These are phyloP conservation scores for Microctonus brassicae DNA, from an alignment of 2,888 invertebrate genomes.

Conservation along the genomic window DNA sequence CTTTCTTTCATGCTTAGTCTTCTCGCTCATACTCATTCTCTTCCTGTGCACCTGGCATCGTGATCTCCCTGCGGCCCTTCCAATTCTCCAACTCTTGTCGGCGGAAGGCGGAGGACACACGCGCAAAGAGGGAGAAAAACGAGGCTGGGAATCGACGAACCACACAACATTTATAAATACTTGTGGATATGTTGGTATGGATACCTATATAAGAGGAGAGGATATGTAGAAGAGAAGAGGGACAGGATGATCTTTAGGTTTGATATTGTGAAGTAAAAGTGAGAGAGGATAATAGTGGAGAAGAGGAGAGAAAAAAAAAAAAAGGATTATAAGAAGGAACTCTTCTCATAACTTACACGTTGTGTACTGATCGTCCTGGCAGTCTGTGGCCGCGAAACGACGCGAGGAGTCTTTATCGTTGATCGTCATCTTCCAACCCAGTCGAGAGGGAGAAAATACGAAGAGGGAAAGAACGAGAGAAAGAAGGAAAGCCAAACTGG, in stretches of 20 bases:
- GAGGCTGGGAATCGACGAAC: conserved; percentile 21
- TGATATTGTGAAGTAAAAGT: conserved; percentile 22
- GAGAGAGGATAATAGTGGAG: conserved; percentile 1
- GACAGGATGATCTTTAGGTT: conserved; percentile 27
- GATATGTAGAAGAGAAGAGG: background rate
- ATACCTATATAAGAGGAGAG: background rate
- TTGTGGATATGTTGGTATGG: background rate
- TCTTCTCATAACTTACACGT: conserved; percentile 46
- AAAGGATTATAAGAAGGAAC: conserved; percentile 21
- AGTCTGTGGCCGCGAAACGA: conserved; percentile 52
- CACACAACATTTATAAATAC: background rate
- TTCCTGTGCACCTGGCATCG: conserved; percentile 36
- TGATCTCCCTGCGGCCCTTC: conserved; percentile 32
- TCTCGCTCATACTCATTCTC: background rate
- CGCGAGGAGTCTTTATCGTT: conserved; percentile 46
- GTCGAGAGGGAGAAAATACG: no score
- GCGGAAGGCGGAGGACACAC: conserved; percentile 28
- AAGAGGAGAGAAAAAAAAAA: background rate
- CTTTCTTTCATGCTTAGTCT: background rate
- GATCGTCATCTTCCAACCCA: conserved; percentile 27
- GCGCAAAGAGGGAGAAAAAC: conserved; percentile 5
- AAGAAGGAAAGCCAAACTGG: background rate
- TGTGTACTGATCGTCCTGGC: conserved; percentile 50
- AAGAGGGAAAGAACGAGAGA: background rate
- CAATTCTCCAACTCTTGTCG: conserved; percentile 16